These are phyloP conservation scores for Calyptomena viridis DNA, from an alignment of 2,113 vertebrate species.

Conservation along the genomic window DNA sequence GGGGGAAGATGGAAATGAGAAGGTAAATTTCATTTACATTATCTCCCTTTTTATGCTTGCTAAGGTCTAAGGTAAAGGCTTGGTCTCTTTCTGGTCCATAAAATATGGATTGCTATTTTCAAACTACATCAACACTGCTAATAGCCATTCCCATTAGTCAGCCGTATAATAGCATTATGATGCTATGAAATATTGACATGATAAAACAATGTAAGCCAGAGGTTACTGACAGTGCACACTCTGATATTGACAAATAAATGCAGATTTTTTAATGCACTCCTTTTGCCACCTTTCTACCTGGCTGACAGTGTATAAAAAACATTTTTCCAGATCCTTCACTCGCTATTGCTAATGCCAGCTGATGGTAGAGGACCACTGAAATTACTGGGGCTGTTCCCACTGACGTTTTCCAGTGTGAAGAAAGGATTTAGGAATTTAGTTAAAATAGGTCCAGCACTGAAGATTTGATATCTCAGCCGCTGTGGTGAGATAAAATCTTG, in stretches of 20 bases:
- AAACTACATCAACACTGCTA: slow-evolving; percentile 80
- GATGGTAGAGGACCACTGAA: background rate
- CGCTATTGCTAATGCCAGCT: background rate
- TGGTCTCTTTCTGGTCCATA: slow-evolving; percentile 77
- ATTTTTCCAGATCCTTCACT: slow-evolving; percentile 6
- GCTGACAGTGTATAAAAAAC: slow-evolving; percentile 52
- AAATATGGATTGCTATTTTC: slow-evolving; percentile 84
- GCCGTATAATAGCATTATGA: slow-evolving; percentile 75
- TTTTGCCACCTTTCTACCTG: slow-evolving; percentile 67
- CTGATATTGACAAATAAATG: slow-evolving; percentile 83
- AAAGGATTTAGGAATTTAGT: background rate
- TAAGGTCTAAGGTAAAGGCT: slow-evolving; percentile 74
- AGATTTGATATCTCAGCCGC: background rate
- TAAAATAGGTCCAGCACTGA: background rate
- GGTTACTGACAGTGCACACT: slow-evolving; percentile 65
- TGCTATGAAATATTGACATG: slow-evolving; percentile 89
- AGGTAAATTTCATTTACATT: slow-evolving; percentile 76
- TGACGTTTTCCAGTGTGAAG: background rate
- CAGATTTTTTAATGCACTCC: slow-evolving; percentile 62
- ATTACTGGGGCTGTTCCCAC: background rate
- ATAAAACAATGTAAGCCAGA: slow-evolving; percentile 73
- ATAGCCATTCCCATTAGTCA: slow-evolving; percentile 84
- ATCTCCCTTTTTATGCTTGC: slow-evolving; percentile 70
- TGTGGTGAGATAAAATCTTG: background rate
- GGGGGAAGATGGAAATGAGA: slow-evolving; percentile 65